Evolutionary conservation across 2,113 vertebrate species (phyloP).

Genomic region (Thryonomys swinderianus): DNA sequence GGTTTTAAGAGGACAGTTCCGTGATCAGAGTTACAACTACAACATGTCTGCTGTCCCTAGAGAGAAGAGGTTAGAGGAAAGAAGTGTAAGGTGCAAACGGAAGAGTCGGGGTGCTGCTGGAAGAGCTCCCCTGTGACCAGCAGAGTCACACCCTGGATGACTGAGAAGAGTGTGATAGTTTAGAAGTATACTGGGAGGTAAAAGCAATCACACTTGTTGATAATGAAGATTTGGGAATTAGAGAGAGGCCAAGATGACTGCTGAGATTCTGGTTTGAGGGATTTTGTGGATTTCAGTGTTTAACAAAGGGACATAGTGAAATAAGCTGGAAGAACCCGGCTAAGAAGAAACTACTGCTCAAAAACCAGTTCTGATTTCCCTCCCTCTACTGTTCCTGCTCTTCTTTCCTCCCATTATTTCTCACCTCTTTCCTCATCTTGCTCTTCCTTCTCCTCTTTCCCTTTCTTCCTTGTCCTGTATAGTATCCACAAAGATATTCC

Average conservation of each 20-base stretch:
- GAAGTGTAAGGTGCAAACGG: background rate
- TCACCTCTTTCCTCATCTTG: too few species aligned
- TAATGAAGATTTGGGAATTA: background rate
- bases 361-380: too few species aligned
- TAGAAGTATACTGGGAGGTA: background rate
- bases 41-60: background rate
- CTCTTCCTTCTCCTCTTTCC: too few species aligned
- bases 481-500: too few species aligned
- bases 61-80: background rate
- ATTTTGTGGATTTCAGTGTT: background rate
- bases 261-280: background rate
- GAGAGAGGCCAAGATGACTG: background rate
- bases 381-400: too few species aligned
- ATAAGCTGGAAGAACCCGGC: background rate
- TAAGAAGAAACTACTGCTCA: too few species aligned
- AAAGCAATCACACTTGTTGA: background rate
- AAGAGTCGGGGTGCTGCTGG: background rate
- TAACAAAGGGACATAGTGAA: background rate
- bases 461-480: too few species aligned
- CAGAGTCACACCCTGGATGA: background rate
- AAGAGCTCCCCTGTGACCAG: background rate
- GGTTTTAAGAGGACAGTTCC: background rate
- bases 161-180: background rate
- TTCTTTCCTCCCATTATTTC: too few species aligned
- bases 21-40: slow-evolving; percentile 5